Evolutionary conservation across 2,113 vertebrate species (phyloP), one percentile per base, ranked within the genome.

Genomic region (Chitala chitala): DNA sequence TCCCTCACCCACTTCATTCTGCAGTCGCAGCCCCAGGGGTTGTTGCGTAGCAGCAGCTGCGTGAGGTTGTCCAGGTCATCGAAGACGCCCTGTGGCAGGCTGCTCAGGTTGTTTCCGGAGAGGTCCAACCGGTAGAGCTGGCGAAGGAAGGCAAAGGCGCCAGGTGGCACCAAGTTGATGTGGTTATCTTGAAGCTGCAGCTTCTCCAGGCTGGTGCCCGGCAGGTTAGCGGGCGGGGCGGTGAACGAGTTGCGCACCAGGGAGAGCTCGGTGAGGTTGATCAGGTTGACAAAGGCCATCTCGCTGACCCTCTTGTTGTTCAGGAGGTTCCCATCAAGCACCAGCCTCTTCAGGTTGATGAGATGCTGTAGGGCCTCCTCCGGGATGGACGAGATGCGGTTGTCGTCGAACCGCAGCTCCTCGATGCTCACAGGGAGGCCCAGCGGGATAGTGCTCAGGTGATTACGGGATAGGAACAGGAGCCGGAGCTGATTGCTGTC

Each of bases 131-230:
- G 94, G 82, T 98, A 98, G 75, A 99, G 84, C 83, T 99, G 96
- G 79, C 95, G 90, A 48, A 99, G 86, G 79, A 94, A 95, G 74
- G 95, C 94, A 83, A 99, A 98, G 71, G 96, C 94, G 69, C 95
- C 94, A 69, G 91, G 85, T 29, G 96, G 94, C 73, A 99, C 91
- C 10, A 89, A 87, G 82, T 94, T 97, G 82, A 99, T 99, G 82
- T 98, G 96, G 86, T 99, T 99, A 81, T 99, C 97, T 88, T 99
- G 96, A 74, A 99, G 92, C 76, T 98, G 94, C 87, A 99, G 92
- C 87, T 94, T 98, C 85, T 94, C 92, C 74, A 99, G 87, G 83
- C 94, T 96, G 72, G 89, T 91, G 63, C 96, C 94, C 0, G 97
- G 96, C 81, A 99, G 87, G 83, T 98, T 96, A 68, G 93, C 91